These are phyloP conservation scores for Cydia pomonella DNA, from an alignment of 1,140 invertebrate species.

Conservation along the genomic window DNA sequence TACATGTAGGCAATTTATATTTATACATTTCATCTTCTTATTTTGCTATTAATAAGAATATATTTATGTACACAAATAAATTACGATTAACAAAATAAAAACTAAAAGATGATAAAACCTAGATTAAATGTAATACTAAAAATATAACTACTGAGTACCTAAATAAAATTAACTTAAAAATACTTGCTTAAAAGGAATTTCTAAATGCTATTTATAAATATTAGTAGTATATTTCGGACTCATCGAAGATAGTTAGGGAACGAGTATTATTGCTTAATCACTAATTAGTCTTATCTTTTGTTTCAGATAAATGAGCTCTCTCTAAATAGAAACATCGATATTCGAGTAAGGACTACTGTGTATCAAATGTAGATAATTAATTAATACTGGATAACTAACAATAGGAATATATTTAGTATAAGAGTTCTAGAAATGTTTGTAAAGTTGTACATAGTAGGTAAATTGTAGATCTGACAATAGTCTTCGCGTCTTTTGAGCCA, in stretches of 20 bases:
- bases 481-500: constrained; percentile 70
- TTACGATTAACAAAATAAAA: too few relatives aligned
- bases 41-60: not conserved
- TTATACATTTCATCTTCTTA: not conserved
- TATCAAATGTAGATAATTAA: not conserved
- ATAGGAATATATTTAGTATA: not conserved
- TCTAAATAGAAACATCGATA: not conserved
- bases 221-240: too few relatives aligned
- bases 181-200: too few relatives aligned
- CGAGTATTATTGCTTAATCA: not conserved
- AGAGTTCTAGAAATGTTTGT: not conserved
- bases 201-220: not conserved
- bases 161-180: too few relatives aligned
- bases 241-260: not conserved
- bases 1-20: too few relatives aligned
- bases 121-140: too few relatives aligned
- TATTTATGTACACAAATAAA: too few relatives aligned
- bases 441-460: not conserved
- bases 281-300: not conserved
- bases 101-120: too few relatives aligned
- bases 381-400: not conserved
- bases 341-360: not conserved
- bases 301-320: not conserved
- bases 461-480: constrained; percentile 41
- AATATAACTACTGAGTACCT: too few relatives aligned